Conservation (phyloP, 2,113 vertebrate species). For the Peromyscus californicus region DNA sequence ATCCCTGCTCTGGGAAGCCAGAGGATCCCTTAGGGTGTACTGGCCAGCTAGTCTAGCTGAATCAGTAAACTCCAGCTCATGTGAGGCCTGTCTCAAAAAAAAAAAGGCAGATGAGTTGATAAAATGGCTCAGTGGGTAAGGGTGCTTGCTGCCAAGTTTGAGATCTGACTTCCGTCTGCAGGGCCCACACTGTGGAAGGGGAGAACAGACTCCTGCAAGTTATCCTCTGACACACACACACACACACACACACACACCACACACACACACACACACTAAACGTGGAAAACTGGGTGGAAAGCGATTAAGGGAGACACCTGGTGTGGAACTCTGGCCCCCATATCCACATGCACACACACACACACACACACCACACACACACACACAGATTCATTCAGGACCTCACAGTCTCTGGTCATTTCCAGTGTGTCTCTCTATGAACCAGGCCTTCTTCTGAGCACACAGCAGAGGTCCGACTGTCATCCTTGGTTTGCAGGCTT, state of each 20-base stretch:
- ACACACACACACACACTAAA: not conserved
- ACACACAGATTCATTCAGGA: rapidly evolving
- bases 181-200: not conserved
- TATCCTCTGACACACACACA: not conserved
- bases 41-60: not conserved
- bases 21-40: not conserved
- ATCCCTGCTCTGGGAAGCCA: not conserved
- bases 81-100: not conserved
- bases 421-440: not conserved
- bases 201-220: not conserved
- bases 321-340: not conserved
- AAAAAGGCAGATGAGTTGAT: too few species aligned
- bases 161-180: not conserved
- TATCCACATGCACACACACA: not conserved
- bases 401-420: not conserved
- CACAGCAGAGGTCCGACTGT: not conserved
- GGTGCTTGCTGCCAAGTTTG: not conserved
- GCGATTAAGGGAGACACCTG: not conserved
- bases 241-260: not conserved
- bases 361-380: not conserved
- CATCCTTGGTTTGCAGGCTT: not conserved
- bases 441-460: not conserved
- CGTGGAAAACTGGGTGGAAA: not conserved
- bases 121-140: not conserved
- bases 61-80: not conserved